A percentile compares a stretch with the other conserved stretches of the same genome.
Conservation (phyloP, 1,140 invertebrate species). For the Apis dorsata region DNA sequence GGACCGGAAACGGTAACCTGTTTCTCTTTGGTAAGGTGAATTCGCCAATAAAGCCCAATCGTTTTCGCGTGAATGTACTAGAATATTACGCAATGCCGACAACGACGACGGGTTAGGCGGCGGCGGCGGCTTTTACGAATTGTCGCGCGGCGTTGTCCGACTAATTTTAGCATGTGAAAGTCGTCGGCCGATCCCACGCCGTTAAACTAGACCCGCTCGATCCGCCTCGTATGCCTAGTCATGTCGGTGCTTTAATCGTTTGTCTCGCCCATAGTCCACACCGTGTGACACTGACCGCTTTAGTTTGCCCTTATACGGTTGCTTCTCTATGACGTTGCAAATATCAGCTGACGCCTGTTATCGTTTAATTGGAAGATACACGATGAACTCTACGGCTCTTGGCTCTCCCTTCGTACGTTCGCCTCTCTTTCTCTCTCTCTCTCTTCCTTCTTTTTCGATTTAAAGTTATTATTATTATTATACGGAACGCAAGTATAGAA, state of each 20-base stretch:
- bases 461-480: no score
- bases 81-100: conserved; percentile 46
- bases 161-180: conserved; percentile 64
- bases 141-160: conserved; percentile 47
- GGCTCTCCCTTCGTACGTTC: neutral
- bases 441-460: no score
- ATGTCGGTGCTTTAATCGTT: conserved; percentile 49
- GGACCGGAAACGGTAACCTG: conserved; percentile 55
- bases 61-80: conserved; percentile 22
- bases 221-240: conserved; percentile 41
- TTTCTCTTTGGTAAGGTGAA: conserved; percentile 54
- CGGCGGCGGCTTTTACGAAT: conserved; percentile 57
- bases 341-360: conserved; percentile 44
- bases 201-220: conserved; percentile 55
- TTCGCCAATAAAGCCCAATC: conserved; percentile 58
- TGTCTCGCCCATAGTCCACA: conserved; percentile 6
- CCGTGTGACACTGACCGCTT: conserved; percentile 49
- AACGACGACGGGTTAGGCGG: neutral
- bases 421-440: no score
- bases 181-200: conserved; percentile 55
- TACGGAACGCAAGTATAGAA: no score
- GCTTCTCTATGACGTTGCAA: conserved; percentile 13
- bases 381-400: neutral
- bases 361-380: neutral
- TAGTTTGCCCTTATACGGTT: conserved; percentile 34